A percentile compares a stretch with the other conserved stretches of the same genome.
These are phyloP conservation scores for Ceramica pisi DNA, from an alignment of 2,888 invertebrate species.

Conservation along the genomic window DNA sequence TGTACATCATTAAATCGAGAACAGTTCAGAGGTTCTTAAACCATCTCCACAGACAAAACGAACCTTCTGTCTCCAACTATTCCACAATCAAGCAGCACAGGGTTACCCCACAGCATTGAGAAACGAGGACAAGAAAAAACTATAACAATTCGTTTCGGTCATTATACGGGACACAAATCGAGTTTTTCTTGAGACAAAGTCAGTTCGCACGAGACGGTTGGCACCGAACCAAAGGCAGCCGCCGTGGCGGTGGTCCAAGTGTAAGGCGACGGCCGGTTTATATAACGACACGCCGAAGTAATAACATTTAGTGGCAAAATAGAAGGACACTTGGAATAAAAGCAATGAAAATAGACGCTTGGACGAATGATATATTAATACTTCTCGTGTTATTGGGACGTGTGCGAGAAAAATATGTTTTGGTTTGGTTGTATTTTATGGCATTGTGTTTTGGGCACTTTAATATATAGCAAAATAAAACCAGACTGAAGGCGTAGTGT, in stretches of 20 bases:
- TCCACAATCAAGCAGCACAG: slow-evolving; percentile 14
- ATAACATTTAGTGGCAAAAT: slow-evolving; percentile 59
- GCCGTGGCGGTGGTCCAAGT: slow-evolving; percentile 57
- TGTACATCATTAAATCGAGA: no score
- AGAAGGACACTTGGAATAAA: slow-evolving; percentile 54
- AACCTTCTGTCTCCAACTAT: slow-evolving; percentile 27
- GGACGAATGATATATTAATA: slow-evolving; percentile 27
- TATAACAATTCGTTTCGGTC: slow-evolving; percentile 77
- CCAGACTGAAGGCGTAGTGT: not conserved
- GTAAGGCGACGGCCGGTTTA: slow-evolving; percentile 53
- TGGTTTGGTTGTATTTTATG: slow-evolving; percentile 13
- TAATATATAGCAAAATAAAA: not conserved
- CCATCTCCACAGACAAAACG: not conserved
- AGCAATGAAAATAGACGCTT: slow-evolving; percentile 40
- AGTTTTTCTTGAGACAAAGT: slow-evolving; percentile 79
- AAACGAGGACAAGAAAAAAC: slow-evolving; percentile 71
- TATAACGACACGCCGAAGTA: slow-evolving; percentile 33
- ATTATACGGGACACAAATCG: slow-evolving; percentile 81
- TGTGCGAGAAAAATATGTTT: slow-evolving; percentile 44
- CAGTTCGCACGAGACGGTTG: slow-evolving; percentile 75
- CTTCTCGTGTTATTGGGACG: slow-evolving; percentile 42
- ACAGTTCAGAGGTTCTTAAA: not conserved
- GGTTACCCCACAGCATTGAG: slow-evolving; percentile 59
- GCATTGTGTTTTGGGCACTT: not conserved
- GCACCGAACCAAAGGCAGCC: slow-evolving; percentile 75